These are phyloP conservation scores for Micromussa lordhowensis DNA, from an alignment of 92 coral and sea anemone genomes.

Conservation along the genomic window DNA sequence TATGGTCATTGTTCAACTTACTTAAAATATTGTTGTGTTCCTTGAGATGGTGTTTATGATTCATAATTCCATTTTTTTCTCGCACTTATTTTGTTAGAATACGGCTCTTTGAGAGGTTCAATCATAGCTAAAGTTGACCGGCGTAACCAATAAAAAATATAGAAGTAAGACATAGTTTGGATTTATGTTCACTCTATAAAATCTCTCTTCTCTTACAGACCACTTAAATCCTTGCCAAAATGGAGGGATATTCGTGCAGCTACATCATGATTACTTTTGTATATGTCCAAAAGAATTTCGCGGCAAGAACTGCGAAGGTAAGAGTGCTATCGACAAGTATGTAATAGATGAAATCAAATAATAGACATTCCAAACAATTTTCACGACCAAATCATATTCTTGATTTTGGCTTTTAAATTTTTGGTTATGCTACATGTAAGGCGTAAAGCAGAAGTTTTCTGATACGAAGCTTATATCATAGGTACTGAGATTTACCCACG, in stretches of 20 bases:
- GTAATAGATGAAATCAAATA: neutral
- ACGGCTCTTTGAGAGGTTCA: neutral
- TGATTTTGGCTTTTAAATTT: no score
- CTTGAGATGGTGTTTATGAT: neutral
- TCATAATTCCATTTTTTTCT: no score
- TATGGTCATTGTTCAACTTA: neutral
- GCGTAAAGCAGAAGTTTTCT: neutral
- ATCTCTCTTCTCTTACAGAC: conserved; percentile 45
- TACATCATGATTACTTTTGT: conserved; percentile 88
- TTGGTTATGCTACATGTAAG: neutral
- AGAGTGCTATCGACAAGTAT: neutral
- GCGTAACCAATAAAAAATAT: neutral
- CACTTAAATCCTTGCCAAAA: conserved; percentile 91
- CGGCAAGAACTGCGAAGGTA: conserved; percentile 96
- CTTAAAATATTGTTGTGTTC: neutral
- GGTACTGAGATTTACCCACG: no score
- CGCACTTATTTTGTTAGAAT: no score
- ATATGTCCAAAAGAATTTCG: conserved; percentile 89
- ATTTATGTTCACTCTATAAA: neutral
- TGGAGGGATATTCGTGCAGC: conserved; percentile 87
- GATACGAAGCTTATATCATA: no score
- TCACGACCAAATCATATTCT: neutral
- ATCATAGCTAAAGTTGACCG: neutral
- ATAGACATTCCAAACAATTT: neutral
- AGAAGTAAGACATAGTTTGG: neutral